Evolutionary conservation across 2,113 vertebrate species (phyloP), one percentile per base, ranked within the genome.

Genomic region (Myiagra hebetior): DNA sequence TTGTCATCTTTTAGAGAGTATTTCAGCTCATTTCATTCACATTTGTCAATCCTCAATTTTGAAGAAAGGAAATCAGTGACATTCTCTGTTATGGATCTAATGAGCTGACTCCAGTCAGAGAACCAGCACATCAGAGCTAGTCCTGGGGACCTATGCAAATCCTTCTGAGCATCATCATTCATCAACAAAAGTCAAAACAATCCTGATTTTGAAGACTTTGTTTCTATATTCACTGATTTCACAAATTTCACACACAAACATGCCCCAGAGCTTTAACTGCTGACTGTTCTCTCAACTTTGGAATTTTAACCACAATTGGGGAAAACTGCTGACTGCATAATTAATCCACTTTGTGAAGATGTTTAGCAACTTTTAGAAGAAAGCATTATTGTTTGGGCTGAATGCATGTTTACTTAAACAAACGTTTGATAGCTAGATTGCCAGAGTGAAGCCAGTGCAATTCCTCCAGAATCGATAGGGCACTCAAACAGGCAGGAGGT

Each of bases 1-100:
- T 83, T 83, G 37, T 88, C 17, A 31, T 92, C 28, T 80, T 76
- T 68, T 59, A 50, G 27, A 42, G 33, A 16, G 15, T 64, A 37
- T 76, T 91, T 81, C 53, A 47, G 30, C 41, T 68, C 10, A 19
- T 39, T 79, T 35, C 22, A 69, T 93, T 79, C 49, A 27, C 24
- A 31, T 73, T 85, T 83, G 26, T 59, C n/a, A 80, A 4, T 68
- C 37, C 19, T 73, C 76, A n/a, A 22, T 83, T 85, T 17, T 65
- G 80, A 83, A 89, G 76, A 83, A 83, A 88, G 59, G 53, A 88
- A 96, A 92, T 94, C 57, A 93, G 83, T 69, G 57, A 60, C 46
- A 73, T 73, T 91, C 15, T 37, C 35, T 85, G 33, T 64, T 93
- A 18, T 1, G 41, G 31, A 41, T 53, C 17, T 64, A 57, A 50